phyloP scores from a whole-genome alignment of 2,797 vertebrate genomes.

The Acipenser transmontanus region DNA sequence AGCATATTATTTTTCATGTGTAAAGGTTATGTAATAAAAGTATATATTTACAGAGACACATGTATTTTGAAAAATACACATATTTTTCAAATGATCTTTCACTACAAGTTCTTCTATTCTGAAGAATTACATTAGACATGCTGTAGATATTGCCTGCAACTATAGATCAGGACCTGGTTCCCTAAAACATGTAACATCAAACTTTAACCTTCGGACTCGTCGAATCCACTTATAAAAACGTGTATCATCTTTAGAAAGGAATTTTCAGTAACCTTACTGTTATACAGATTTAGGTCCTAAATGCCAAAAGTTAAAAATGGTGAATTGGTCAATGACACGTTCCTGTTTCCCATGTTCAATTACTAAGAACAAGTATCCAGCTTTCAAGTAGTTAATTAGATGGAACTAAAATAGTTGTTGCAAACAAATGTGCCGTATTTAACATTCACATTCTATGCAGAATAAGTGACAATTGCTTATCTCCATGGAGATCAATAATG shows the following conservation, averaged over 20 bases:
- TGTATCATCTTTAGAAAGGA: slow-evolving; percentile 14
- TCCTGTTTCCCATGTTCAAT: slow-evolving; percentile 67
- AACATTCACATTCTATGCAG: slow-evolving; percentile 95
- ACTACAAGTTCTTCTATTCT: no score
- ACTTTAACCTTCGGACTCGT: slow-evolving; percentile 7
- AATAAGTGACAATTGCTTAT: slow-evolving; percentile 99
- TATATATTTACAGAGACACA: no score
- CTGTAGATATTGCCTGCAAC: slow-evolving; percentile 12
- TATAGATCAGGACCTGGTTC: slow-evolving; percentile 45
- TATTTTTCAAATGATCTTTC: no score
- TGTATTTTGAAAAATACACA: no score
- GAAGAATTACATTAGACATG: no score
- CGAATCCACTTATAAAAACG: slow-evolving; percentile 19
- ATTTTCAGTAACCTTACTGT: slow-evolving; percentile 23
- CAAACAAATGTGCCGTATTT: slow-evolving; percentile 88
- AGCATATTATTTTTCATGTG: no score
- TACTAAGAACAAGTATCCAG: slow-evolving; percentile 76
- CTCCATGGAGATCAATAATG: slow-evolving; percentile 99
- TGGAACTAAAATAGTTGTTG: slow-evolving; percentile 85
- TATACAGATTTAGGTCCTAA: slow-evolving; percentile 19
- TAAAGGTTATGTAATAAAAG: no score
- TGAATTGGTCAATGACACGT: slow-evolving; percentile 32
- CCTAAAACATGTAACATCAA: slow-evolving; percentile 1
- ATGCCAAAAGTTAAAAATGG: slow-evolving; percentile 10
- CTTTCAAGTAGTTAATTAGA: slow-evolving; percentile 82